Base-by-base conservation (phyloP, 2,888 invertebrate genomes). In the Cephus pulcher region DNA sequence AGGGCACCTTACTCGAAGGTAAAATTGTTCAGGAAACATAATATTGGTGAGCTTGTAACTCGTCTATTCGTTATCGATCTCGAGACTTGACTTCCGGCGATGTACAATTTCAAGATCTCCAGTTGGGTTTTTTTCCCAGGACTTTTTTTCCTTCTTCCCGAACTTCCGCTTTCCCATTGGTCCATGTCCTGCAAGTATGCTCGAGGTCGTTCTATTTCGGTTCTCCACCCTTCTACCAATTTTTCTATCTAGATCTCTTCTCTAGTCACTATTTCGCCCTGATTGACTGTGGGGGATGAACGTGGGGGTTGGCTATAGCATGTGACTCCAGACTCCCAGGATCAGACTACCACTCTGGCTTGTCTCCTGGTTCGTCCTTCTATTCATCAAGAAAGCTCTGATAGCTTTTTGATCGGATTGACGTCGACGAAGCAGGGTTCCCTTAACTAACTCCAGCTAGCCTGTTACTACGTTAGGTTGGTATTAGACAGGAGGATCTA, bases 401-500 rank as follows among this genome's bases (percentile, higher is more conserved):
- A 83, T 83, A 83, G 83, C 81, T 83, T 83, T 83, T 83, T 83
- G 83, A 83, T 83, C 82, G 81, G 82, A 83, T 83, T 81, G 81
- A 82, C 83, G 80, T 33, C 34, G 56, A 56, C 56, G 56, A 23
- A 56, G 56, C 23, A 56, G 56, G 56, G 56, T 23, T 56, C 56
- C 23, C 56, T 56, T 56, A 56, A 56, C 56, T 56, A 56, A 56
- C 23, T 56, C 56, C 23, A 56, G 56, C 56, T 56, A 23, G 23
- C 6, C 56, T 23, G 23, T 56, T 56, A 56, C 56, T 23, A 6
- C 56, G 56, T 56, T 56, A 56, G 56, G 23, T 56, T 56, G 6
- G 23, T 56, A 23, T 23, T 23, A 56, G 56, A 23, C 56, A 56
- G 56, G 23, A 56, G 6, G 56, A 2, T 56, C 56, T 56, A 9